phyloP scores from a whole-genome alignment of 2,888 invertebrate genomes.

The Papilio demoleus region DNA sequence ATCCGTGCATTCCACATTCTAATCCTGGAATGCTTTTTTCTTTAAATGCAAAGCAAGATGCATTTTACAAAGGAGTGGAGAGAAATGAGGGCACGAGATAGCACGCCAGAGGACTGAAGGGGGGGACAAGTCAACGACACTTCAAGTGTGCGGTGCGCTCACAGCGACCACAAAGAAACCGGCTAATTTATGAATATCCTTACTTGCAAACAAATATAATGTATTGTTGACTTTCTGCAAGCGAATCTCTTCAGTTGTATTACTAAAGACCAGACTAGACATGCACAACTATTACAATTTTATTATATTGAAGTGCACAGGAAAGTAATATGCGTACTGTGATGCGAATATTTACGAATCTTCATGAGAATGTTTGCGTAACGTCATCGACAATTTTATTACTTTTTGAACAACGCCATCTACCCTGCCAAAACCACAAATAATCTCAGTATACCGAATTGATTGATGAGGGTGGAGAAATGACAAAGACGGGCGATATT shows the following conservation, averaged over 20 bases:
- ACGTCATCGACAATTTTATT: too few relatives aligned
- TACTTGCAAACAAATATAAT: constrained; percentile 14
- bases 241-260: constrained; percentile 2
- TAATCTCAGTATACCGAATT: constrained; percentile 13
- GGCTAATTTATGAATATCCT: constrained; percentile 21
- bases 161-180: constrained; percentile 4
- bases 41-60: constrained; percentile 32
- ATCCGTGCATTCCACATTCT: background rate
- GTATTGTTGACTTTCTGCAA: background rate
- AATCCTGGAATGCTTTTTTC: constrained; percentile 22
- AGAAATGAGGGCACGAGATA: constrained; percentile 35
- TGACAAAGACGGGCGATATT: constrained; percentile 27
- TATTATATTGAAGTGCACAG: too few relatives aligned
- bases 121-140: constrained; percentile 21
- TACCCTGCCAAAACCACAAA: too few relatives aligned
- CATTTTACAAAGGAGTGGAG: constrained; percentile 27
- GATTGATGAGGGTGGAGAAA: constrained; percentile 31
- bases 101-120: constrained; percentile 9
- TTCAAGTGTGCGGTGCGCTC: constrained; percentile 19
- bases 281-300: background rate
- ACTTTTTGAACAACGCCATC: too few relatives aligned
- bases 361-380: too few relatives aligned
- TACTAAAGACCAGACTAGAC: too few relatives aligned
- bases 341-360: too few relatives aligned
- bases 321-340: too few relatives aligned